phyloP scores from a whole-genome alignment of 1,140 invertebrate species.

The Halyomorpha halys region DNA sequence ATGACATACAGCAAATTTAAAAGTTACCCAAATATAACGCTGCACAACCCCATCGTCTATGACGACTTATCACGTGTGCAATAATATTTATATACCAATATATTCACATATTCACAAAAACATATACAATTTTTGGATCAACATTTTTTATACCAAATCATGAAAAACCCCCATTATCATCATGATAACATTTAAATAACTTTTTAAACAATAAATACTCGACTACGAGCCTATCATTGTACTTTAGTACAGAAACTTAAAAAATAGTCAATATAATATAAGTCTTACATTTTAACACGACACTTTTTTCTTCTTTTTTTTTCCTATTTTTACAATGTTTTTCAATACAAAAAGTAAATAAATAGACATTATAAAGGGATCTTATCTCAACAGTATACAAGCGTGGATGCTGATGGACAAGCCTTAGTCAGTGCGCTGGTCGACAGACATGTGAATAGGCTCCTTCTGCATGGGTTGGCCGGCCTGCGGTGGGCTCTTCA shows the following conservation, averaged over 20 bases:
- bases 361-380: slow-evolving; percentile 27
- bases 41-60: slow-evolving; percentile 14
- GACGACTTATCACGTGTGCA: slow-evolving; percentile 17
- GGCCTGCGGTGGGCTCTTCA: slow-evolving; percentile 40
- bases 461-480: slow-evolving; percentile 19
- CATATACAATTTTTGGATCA: slow-evolving; percentile 18
- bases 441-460: slow-evolving; percentile 25
- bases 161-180: slow-evolving; percentile 19
- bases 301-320: slow-evolving; percentile 18
- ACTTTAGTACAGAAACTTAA: slow-evolving; percentile 27
- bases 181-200: slow-evolving; percentile 19
- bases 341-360: slow-evolving; percentile 28
- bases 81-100: slow-evolving; percentile 11
- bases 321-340: slow-evolving; percentile 14
- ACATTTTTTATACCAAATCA: slow-evolving; percentile 16
- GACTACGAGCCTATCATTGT: slow-evolving; percentile 17
- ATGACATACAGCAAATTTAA: slow-evolving; percentile 18
- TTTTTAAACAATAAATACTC: slow-evolving; percentile 18
- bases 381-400: slow-evolving; percentile 25
- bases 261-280: slow-evolving; percentile 22
- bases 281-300: slow-evolving; percentile 22
- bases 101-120: slow-evolving; percentile 19
- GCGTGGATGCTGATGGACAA: slow-evolving; percentile 1
- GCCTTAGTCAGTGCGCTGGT: slow-evolving; percentile 20
- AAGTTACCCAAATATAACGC: slow-evolving; percentile 15